Conservation (phyloP, 2,797 vertebrate species). For the Phoxinus dragarum region DNA sequence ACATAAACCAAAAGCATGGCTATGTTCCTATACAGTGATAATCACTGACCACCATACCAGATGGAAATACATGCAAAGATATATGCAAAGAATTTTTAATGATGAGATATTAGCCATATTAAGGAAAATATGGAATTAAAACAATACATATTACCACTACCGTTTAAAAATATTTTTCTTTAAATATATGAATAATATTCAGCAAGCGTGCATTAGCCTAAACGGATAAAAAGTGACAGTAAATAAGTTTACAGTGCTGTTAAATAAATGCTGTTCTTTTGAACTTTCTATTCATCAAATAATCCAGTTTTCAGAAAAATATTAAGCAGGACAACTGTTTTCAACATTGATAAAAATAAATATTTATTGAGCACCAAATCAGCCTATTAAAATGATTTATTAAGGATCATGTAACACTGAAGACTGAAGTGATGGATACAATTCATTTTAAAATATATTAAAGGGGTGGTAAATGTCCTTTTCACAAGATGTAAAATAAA, state of each 20-base stretch:
- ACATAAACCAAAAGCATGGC: conserved; percentile 27
- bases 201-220: neutral
- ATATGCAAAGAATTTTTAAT: neutral
- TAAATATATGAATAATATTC: neutral
- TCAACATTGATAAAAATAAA: neutral
- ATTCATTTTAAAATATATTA: neutral
- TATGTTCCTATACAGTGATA: neutral
- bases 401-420: neutral
- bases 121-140: neutral
- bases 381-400: neutral
- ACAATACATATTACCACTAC: neutral
- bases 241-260: neutral
- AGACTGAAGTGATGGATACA: neutral
- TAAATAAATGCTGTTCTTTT: neutral
- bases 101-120: neutral
- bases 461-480: too few relatives aligned
- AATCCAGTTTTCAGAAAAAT: neutral
- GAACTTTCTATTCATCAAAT: neutral
- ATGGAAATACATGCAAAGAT: neutral
- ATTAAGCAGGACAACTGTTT: neutral
- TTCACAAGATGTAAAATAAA: too few relatives aligned
- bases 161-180: neutral
- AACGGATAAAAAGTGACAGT: neutral
- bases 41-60: neutral
- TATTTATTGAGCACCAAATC: neutral